Base-by-base conservation (phyloP, 2,888 invertebrate species). In the Strigamia transsilvanica region DNA sequence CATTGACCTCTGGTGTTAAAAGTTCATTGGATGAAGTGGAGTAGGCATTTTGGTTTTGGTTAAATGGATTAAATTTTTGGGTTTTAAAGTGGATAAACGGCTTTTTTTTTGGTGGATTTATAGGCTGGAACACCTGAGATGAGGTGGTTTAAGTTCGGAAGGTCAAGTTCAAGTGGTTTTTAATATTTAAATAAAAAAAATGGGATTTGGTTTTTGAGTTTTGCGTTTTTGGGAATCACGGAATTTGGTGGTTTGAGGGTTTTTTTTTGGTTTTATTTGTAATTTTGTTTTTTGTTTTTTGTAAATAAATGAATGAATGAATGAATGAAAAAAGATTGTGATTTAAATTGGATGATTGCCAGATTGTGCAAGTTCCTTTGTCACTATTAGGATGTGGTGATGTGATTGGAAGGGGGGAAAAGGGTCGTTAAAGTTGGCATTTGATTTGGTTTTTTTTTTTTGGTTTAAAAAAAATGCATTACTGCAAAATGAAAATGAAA, bases 311-410 rank as follows among this genome's bases (percentile, higher is more conserved):
- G 6, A 38, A 6, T 38, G 6, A 9, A 2, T 38, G 10, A 38
- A 38, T 38, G 10, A 38, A 38, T 46, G 46, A 3, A 13, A 46
- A 46, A 18, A 56, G 18, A 56, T 51, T 56, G n/a, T 18, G 21
- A 18, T 56, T 56, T 56, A 56, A 56, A 56, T n/a, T 56, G 56
- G 46, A 18, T 56, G 56, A 56, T 56, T 56, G 56, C 18, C 18
- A 56, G 18, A 56, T 56, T 56, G 18, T 56, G 56, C n/a, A 38
- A 56, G 56, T 56, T 56, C 56, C 56, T 56, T 56, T 56, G 56
- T 56, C 56, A n/a, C 18, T 56, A 56, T 56, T 56, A 56, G 56
- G 56, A 56, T 56, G 56, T 56, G 56, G 56, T 56, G 56, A 56
- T 18, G 56, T 56, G 56, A 56, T 56, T 56, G 56, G 56, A 56